Conservation (phyloP, 2,888 invertebrate genomes). For the Athalia circularis region DNA sequence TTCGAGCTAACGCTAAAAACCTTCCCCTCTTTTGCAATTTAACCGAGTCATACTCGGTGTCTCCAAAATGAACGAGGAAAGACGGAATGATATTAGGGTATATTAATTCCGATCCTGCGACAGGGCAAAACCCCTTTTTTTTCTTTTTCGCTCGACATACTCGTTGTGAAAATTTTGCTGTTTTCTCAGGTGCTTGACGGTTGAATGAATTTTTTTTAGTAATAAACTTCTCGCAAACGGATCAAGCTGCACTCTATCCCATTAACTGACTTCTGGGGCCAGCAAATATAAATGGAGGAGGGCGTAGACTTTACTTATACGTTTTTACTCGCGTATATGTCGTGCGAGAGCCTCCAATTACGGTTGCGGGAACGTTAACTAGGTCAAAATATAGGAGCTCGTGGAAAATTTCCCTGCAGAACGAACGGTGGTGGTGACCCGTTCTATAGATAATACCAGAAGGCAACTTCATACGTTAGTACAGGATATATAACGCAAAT, state of each 20-base stretch:
- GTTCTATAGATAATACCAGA: no score
- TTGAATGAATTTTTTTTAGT: not conserved
- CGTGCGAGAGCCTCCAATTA: conserved; percentile 1
- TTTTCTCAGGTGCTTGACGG: not conserved
- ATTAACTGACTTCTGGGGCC: conserved; percentile 13
- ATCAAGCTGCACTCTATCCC: not conserved
- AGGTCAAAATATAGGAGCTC: conserved; percentile 16
- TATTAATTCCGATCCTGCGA: no score
- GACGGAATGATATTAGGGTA: no score
- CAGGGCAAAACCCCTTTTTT: no score
- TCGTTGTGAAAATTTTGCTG: no score
- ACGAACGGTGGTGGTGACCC: no score
- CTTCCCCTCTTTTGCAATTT: not conserved
- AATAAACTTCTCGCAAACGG: no score
- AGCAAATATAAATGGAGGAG: conserved; percentile 1
- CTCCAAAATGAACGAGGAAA: not conserved
- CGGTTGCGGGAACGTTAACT: conserved; percentile 29
- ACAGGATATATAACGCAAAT: not conserved
- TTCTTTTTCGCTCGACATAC: no score
- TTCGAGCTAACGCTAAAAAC: not conserved
- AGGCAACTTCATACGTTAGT: not conserved
- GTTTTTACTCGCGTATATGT: not conserved
- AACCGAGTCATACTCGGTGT: no score
- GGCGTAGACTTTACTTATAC: not conserved
- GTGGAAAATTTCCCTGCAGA: not conserved